A percentile compares a stretch with the other conserved stretches of the same genome.
Conservation (phyloP, 2,888 invertebrate genomes). For the Aphrophora alni region DNA sequence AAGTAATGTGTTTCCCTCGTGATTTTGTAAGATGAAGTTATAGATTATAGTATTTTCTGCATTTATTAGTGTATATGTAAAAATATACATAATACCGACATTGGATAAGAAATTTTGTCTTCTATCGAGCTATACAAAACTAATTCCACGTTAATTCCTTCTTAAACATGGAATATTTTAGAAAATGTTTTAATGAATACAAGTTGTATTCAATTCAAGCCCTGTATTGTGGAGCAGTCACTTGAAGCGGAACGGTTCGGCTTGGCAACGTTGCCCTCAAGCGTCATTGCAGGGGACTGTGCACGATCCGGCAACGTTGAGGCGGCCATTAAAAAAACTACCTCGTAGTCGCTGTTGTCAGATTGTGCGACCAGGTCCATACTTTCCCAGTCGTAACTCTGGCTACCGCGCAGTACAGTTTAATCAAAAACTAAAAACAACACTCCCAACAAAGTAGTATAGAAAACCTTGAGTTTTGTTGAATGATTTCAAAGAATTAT, state of each 20-base stretch:
- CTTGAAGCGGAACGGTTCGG: slow-evolving; percentile 35
- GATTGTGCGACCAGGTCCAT: slow-evolving; percentile 26
- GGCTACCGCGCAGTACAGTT: background rate
- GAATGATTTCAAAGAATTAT: background rate
- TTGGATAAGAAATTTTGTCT: too few relatives aligned
- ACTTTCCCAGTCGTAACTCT: slow-evolving; percentile 6
- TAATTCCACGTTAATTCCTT: too few relatives aligned
- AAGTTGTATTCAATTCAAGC: slow-evolving; percentile 34
- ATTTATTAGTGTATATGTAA: too few relatives aligned
- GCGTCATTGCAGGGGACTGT: slow-evolving; percentile 48
- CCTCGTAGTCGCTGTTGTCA: slow-evolving; percentile 50
- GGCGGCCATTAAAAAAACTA: slow-evolving; percentile 54
- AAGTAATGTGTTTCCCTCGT: background rate
- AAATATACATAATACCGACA: too few relatives aligned
- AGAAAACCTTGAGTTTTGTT: background rate
- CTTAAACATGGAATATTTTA: background rate
- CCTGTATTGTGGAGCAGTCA: slow-evolving; percentile 37
- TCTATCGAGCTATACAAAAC: too few relatives aligned
- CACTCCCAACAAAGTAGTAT: background rate
- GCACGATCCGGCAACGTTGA: slow-evolving; percentile 51
- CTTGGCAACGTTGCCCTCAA: slow-evolving; percentile 50
- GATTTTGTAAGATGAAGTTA: background rate
- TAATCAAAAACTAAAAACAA: background rate
- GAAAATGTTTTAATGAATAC: background rate
- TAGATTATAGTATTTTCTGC: too few relatives aligned